Conservation (phyloP, 2,113 vertebrate species). For the Sciurus niger region DNA sequence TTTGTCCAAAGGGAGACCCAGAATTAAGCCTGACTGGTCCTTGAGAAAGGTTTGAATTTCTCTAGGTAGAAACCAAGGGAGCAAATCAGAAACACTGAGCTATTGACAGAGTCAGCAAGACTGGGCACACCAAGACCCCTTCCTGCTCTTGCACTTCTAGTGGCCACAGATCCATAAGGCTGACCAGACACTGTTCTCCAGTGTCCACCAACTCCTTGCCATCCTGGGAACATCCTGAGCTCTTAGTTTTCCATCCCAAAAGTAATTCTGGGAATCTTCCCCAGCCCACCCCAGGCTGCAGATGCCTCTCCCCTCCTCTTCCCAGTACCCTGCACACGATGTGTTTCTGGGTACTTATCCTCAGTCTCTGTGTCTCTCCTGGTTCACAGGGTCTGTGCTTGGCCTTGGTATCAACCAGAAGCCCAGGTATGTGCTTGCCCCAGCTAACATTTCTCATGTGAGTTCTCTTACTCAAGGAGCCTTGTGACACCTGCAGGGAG, state of each 20-base stretch:
- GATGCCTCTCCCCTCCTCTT: no score
- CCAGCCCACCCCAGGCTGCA: background rate
- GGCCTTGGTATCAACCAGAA: background rate
- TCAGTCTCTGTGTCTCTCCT: background rate
- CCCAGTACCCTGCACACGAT: rapidly evolving
- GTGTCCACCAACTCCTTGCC: background rate
- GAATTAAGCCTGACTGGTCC: background rate
- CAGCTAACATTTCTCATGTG: background rate
- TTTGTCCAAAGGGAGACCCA: background rate
- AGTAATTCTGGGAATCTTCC: background rate
- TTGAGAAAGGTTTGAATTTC: background rate
- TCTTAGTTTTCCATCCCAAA: background rate
- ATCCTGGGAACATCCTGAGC: background rate
- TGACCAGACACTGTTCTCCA: background rate
- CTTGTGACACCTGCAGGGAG: background rate
- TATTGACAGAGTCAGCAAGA: background rate
- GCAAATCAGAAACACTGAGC: background rate
- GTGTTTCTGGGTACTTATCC: background rate
- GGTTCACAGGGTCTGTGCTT: background rate
- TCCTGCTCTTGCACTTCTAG: background rate
- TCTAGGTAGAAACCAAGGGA: background rate
- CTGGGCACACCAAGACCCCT: background rate
- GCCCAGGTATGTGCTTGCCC: background rate
- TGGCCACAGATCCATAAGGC: background rate
- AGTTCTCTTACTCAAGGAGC: background rate